Percentiles rank a stretch among this genome's conserved stretches.
Evolutionary conservation across 1,140 invertebrate genomes (phyloP).

Genomic region (Leptopilina boulardi): DNA sequence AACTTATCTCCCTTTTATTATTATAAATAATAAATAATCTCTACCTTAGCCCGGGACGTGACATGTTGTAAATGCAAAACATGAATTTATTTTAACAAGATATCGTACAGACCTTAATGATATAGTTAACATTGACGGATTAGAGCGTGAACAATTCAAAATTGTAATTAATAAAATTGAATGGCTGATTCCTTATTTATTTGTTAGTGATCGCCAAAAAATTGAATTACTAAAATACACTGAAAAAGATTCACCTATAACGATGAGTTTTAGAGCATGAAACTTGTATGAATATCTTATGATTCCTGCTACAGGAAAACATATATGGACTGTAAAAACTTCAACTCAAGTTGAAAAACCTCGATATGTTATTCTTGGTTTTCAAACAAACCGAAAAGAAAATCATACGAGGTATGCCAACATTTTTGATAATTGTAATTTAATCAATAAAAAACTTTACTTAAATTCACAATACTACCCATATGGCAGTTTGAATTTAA

Average conservation of each 20-base stretch:
- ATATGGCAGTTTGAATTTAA: conserved; percentile 36
- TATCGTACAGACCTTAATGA: neutral
- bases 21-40: no score
- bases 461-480: conserved; percentile 41
- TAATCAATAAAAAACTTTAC: conserved; percentile 39
- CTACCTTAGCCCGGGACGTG: no score
- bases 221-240: conserved; percentile 51
- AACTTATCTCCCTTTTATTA: no score
- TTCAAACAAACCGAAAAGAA: no score
- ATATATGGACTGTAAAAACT: conserved; percentile 52
- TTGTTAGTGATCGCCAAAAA: conserved; percentile 46
- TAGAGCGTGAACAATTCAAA: no score
- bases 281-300: conserved; percentile 65
- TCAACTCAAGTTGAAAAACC: no score
- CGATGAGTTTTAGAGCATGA: conserved; percentile 63
- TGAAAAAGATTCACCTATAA: no score
- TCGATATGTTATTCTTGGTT: no score
- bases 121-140: neutral
- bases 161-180: conserved; percentile 47
- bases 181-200: conserved; percentile 50
- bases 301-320: conserved; percentile 55
- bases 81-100: no score
- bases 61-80: no score
- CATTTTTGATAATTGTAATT: conserved; percentile 55
- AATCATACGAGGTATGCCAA: conserved; percentile 44